phyloP scores from a whole-genome alignment of 2,888 invertebrate genomes.

The Diogma glabrata region DNA sequence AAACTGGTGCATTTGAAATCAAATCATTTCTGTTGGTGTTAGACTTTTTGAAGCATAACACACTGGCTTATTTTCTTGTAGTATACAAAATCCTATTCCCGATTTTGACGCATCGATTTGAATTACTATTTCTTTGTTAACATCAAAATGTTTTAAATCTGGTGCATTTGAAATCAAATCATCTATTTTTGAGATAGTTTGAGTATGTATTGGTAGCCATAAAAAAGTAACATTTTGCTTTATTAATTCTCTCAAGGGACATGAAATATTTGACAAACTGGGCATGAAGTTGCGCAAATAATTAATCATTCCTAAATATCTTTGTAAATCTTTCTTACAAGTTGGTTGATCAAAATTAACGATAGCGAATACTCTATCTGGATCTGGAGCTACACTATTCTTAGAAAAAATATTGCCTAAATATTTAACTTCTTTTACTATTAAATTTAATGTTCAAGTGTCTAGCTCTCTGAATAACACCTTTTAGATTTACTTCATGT shows the following conservation, averaged over 20 bases:
- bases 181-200: slow-evolving; percentile 15
- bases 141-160: slow-evolving; percentile 14
- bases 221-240: slow-evolving; percentile 14
- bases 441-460: slow-evolving; percentile 14
- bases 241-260: slow-evolving; percentile 15
- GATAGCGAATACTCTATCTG: too few relatives aligned
- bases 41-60: slow-evolving; percentile 22
- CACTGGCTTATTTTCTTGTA: slow-evolving; percentile 15
- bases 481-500: slow-evolving; percentile 13
- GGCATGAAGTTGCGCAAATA: slow-evolving; percentile 13
- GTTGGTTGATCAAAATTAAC: slow-evolving; percentile 2
- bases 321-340: slow-evolving; percentile 11
- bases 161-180: slow-evolving; percentile 13
- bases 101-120: slow-evolving; percentile 18
- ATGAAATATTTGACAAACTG: slow-evolving; percentile 15
- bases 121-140: slow-evolving; percentile 12
- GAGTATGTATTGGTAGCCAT: slow-evolving; percentile 15
- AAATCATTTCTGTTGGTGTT: slow-evolving; percentile 22
- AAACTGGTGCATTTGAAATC: too few relatives aligned
- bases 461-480: slow-evolving; percentile 10
- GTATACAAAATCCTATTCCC: slow-evolving; percentile 17
- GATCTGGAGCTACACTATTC: not conserved
- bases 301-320: slow-evolving; percentile 16
- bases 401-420: slow-evolving; percentile 15
- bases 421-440: slow-evolving; percentile 11